Base-by-base conservation (phyloP, 2,797 vertebrate genomes). In the Falco naumanni region DNA sequence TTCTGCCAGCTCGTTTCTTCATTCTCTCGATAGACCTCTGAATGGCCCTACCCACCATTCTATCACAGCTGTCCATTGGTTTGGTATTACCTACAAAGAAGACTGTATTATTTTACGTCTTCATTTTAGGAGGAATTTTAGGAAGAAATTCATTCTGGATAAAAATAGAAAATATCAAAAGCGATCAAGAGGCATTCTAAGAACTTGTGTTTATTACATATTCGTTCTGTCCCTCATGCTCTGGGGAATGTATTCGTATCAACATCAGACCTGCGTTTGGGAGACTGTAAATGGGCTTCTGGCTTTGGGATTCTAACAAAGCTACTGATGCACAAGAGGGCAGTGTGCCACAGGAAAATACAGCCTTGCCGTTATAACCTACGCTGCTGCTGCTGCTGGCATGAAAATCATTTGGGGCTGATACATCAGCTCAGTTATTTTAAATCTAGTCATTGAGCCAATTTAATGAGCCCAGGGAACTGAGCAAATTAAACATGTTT, bases 261-360 rank as follows among this genome's bases (percentile, higher is more conserved):
- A 16, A 2, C 41, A 68, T 47, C 17, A 22, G 24, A 60, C 31
- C 50, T 74, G 29, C 17, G 59, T 64, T 60, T 71, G 26, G 20
- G 43, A 72, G 28, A 48, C 53, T 18, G 20, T n/a, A 64, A 71
- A 61, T 5, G 14, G 21, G 6, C 2, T 10, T 33, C 75, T 93
- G 3, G 4, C 45, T 37, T 18, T 43, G 66, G 79, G 47, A 63
- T 81, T 61, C 9, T 11, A 34, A 34, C 26, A 79, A 50, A 90
- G 20, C n/a, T 69, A 10, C 8, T 37, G 31, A 81, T 95, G 91
- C 98, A 97, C 97, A 90, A 97, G 98, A 97, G 98, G 98, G 98
- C 98, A 98, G 97, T 95, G 75, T 97, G 92, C 97, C 94, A 98
- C 95, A 97, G 96, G 47, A 43, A 95, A 97, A 97, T 63, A 47